phyloP scores from a whole-genome alignment of 2,888 invertebrate species.

The Mesopsocus fuscifrons region DNA sequence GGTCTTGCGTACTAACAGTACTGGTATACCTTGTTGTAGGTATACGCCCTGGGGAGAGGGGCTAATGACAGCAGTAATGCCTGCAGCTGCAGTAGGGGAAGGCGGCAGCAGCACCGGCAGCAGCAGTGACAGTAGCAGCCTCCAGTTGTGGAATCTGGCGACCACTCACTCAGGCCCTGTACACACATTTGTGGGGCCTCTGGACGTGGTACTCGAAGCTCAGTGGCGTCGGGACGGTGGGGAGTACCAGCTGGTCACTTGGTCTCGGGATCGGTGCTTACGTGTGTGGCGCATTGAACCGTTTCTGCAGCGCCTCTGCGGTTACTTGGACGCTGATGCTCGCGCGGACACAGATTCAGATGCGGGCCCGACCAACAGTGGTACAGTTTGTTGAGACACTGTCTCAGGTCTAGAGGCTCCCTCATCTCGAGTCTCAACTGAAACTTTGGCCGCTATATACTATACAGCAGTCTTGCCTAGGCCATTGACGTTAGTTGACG shows the following conservation, averaged over 20 bases:
- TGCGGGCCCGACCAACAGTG: not conserved
- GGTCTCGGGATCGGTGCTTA: conserved; percentile 87
- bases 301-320: conserved; percentile 62
- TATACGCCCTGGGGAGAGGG: conserved; percentile 83
- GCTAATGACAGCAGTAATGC: conserved; percentile 77
- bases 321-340: conserved; percentile 36
- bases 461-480: too few species aligned
- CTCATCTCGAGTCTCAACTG: too few species aligned
- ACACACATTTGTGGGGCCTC: conserved; percentile 84
- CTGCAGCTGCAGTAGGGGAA: conserved; percentile 76
- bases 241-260: conserved; percentile 76
- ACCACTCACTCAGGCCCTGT: conserved; percentile 49
- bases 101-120: too few species aligned
- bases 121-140: too few species aligned
- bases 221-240: conserved; percentile 65
- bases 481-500: too few species aligned
- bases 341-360: conserved; percentile 2
- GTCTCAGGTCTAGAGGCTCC: too few species aligned
- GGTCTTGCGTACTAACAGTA: too few species aligned
- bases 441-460: too few species aligned
- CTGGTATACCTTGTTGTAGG: conserved; percentile 87
- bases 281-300: conserved; percentile 82
- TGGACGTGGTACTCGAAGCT: conserved; percentile 87
- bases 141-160: conserved; percentile 56
- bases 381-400: not conserved